These are phyloP conservation scores for Myotis pilosus DNA, from an alignment of 2,797 vertebrate genomes.

Conservation along the genomic window DNA sequence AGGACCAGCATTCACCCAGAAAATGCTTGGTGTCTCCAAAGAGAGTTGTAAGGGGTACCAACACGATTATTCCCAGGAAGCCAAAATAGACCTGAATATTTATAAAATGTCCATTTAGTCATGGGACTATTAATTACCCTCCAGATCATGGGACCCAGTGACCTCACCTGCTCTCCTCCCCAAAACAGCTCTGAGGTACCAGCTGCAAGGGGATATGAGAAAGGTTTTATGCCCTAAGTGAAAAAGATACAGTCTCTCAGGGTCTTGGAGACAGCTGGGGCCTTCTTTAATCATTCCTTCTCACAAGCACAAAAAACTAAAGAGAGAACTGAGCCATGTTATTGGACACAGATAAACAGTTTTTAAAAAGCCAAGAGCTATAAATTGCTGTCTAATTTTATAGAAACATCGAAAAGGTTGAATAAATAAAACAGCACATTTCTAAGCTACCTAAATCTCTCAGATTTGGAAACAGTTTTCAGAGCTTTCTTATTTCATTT, in stretches of 20 bases:
- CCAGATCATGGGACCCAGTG: slow-evolving; percentile 76
- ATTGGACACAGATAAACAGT: slow-evolving; percentile 78
- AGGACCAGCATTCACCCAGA: slow-evolving; percentile 83
- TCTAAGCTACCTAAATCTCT: not conserved
- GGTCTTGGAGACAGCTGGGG: slow-evolving; percentile 55
- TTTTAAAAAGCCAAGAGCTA: slow-evolving; percentile 59
- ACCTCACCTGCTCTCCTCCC: slow-evolving; percentile 82
- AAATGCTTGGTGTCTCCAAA: slow-evolving; percentile 70
- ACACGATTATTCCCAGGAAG: slow-evolving; percentile 84
- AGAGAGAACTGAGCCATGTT: slow-evolving; percentile 64
- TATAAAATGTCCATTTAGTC: slow-evolving; percentile 84
- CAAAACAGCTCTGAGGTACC: slow-evolving; percentile 63
- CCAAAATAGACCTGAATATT: slow-evolving; percentile 86
- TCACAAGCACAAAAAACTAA: slow-evolving; percentile 67
- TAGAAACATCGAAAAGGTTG: slow-evolving; percentile 62
- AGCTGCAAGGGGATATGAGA: slow-evolving; percentile 54
- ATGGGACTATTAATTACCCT: slow-evolving; percentile 84
- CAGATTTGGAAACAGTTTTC: slow-evolving; percentile 33
- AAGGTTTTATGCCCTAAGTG: slow-evolving; percentile 56
- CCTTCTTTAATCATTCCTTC: slow-evolving; percentile 72
- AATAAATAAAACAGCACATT: slow-evolving; percentile 39
- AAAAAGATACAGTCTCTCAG: slow-evolving; percentile 58
- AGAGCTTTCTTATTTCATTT: slow-evolving; percentile 34
- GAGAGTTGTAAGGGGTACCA: slow-evolving; percentile 81
- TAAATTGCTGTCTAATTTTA: slow-evolving; percentile 67